Evolutionary conservation across 2,888 invertebrate species (phyloP), one percentile per base, ranked within the genome.

Genomic region (Leptopterna dolabrata): DNA sequence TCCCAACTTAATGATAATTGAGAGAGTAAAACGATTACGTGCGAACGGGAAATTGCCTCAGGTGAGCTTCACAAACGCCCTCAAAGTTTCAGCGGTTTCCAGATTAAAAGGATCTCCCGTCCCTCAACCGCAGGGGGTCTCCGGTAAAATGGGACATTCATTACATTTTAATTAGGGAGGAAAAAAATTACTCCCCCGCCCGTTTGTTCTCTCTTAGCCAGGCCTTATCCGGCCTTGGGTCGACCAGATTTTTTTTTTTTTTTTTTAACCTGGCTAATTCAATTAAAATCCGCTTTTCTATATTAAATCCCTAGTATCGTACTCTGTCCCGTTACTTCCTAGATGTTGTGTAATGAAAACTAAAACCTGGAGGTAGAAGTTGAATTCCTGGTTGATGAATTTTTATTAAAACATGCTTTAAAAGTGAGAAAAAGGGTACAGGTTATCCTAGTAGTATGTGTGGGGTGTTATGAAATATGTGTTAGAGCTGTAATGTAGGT

Each of bases 101-200:
- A 63, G 63, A 63, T 63, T 63, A 63, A 63, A 63, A 63, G 63
- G 63, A 63, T 63, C 24, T 63, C 9, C 63, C 63, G 19, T 63
- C 63, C 63, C 63, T 63, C 19, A 63, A 63, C 63, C 63, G 27
- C 63, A 11, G 63, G 24, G 24, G 63, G 63, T 63, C 24, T 24
- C 63, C 2, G 63, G 24, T 63, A 63, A 63, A 63, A 63, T 24
- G 63, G 63, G 63, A 63, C 63, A 63, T 63, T 63, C 63, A 63
- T 63, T 63, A 63, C 63, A 63, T 63, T 63, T 63, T 63, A 63
- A 63, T 63, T 63, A 63, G 63, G 63, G 63, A 63, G 63, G 13
- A 24, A 63, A 63, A 63, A 63, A 63, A 63, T 24, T 3, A 11
- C 24, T 27, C 24, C 19, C 55, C 55, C 55, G 11, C 24, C 36